phyloP scores from a whole-genome alignment of 2,113 vertebrate genomes.

The Campylomormyrus numenius region DNA sequence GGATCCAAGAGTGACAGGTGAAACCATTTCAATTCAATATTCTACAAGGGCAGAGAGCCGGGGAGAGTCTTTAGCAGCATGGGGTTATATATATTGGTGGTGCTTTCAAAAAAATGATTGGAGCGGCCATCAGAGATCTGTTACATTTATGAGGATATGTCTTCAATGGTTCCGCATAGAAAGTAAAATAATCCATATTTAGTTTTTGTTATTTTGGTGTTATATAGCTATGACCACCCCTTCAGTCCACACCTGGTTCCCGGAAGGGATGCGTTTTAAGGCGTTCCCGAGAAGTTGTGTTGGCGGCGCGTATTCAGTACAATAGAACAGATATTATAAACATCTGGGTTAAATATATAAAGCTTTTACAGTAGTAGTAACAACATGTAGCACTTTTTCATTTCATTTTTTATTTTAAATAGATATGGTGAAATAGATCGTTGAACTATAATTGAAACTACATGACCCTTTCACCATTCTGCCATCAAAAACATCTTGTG shows the following conservation, averaged over 20 bases:
- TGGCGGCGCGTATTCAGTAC: not conserved
- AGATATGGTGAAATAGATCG: not conserved
- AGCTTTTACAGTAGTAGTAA: not conserved
- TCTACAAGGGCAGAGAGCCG: not conserved
- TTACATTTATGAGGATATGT: not conserved
- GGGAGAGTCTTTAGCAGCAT: not conserved
- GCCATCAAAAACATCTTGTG: not conserved
- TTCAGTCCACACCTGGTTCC: not conserved
- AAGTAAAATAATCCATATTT: not conserved
- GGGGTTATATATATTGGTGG: not conserved
- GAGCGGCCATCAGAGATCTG: not conserved
- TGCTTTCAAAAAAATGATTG: not conserved
- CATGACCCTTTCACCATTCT: not conserved
- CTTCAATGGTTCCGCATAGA: not conserved
- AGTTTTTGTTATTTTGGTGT: not conserved
- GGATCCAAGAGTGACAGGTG: not conserved
- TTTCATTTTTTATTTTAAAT: not conserved
- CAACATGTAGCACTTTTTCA: not conserved
- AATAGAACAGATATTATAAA: not conserved
- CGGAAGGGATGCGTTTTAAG: not conserved
- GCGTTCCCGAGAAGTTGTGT: not conserved
- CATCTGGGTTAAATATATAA: not conserved
- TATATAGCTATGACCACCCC: not conserved
- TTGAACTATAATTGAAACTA: not conserved
- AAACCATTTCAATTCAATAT: not conserved